Base-by-base conservation (phyloP, 2,797 vertebrate genomes). In the Siniperca scherzeri region DNA sequence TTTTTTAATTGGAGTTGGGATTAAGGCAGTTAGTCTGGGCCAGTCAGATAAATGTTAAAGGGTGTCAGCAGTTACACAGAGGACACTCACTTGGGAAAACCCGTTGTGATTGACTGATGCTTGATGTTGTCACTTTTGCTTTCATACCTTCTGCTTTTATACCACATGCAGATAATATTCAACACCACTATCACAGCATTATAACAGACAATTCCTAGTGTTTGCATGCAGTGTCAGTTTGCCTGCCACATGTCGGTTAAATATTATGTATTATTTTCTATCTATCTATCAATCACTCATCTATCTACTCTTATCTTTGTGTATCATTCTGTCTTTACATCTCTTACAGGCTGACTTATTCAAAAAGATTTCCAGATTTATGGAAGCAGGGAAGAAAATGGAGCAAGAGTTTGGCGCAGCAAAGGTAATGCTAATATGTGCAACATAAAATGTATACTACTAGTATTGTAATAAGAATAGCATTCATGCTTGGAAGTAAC, bases 321-420 rank as follows among this genome's bases (percentile, higher is more conserved):
- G 4, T 52, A 42, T 59, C 6, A 14, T n/a, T 74, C 12, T 80
- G 13, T 84, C 7, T 60, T 70, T 74, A 72, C 14, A n/a, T 89
- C 87, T 93, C 21, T 82, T 3, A 77, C 93, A 98, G 97, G 92
- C 78, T 73, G 82, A 96, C 55, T 96, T 93, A 83, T 91, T 95
- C 86, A 94, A 92, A 93, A 95, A 92, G 84, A 92, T 97, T 85
- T 95, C 91, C 89, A 96, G 81, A 40, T 84, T 84, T 62, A 84
- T 90, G 59, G 90, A 93, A 46, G 86, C 85, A 78, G 86, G 74
- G 69, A 95, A 91, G 91, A 94, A 90, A 82, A 77, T 53, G 78
- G 62, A 88, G 50, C 70, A 56, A 68, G 7, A 71, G 25, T 65
- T 64, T 21, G 67, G 76, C 70, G 22, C 57, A 44, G 57, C 79